phyloP scores from a whole-genome alignment of 1,140 invertebrate genomes.

The Ostrea denselamellosa region DNA sequence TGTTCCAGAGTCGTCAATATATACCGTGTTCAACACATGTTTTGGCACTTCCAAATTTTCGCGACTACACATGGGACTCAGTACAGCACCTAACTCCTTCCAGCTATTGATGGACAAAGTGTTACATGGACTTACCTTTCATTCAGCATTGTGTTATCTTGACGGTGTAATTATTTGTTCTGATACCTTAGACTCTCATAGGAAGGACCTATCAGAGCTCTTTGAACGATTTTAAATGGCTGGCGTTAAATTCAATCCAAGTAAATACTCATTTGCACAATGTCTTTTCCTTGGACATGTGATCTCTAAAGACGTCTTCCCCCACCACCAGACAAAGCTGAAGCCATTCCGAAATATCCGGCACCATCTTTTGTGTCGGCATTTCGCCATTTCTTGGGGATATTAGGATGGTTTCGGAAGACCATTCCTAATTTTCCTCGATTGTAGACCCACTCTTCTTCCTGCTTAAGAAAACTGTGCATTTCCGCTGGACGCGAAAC shows the following conservation, averaged over 20 bases:
- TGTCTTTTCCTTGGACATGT: slow-evolving; percentile 54
- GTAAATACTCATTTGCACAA: slow-evolving; percentile 47
- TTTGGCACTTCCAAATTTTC: slow-evolving; percentile 56
- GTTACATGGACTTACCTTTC: slow-evolving; percentile 49
- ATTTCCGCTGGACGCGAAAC: slow-evolving; percentile 23
- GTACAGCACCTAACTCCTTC: slow-evolving; percentile 46
- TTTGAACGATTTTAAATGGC: slow-evolving; percentile 46
- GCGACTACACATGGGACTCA: slow-evolving; percentile 53
- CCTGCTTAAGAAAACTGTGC: slow-evolving; percentile 32
- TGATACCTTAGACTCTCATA: slow-evolving; percentile 45
- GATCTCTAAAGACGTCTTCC: slow-evolving; percentile 40
- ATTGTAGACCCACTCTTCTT: slow-evolving; percentile 8
- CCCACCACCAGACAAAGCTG: slow-evolving; percentile 45
- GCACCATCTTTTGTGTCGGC: not conserved
- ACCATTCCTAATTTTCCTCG: slow-evolving; percentile 46
- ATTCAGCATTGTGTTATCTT: slow-evolving; percentile 47
- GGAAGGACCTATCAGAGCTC: slow-evolving; percentile 28
- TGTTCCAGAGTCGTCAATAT: slow-evolving; percentile 36
- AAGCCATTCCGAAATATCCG: slow-evolving; percentile 30
- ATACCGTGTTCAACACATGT: slow-evolving; percentile 54
- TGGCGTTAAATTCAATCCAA: slow-evolving; percentile 47
- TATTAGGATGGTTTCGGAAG: slow-evolving; percentile 49
- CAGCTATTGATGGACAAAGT: slow-evolving; percentile 55
- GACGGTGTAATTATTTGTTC: slow-evolving; percentile 50
- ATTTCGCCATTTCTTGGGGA: slow-evolving; percentile 42